Evolutionary conservation across 2,113 vertebrate genomes (phyloP), one percentile per base, ranked within the genome.

Genomic region (Rutilus rutilus): DNA sequence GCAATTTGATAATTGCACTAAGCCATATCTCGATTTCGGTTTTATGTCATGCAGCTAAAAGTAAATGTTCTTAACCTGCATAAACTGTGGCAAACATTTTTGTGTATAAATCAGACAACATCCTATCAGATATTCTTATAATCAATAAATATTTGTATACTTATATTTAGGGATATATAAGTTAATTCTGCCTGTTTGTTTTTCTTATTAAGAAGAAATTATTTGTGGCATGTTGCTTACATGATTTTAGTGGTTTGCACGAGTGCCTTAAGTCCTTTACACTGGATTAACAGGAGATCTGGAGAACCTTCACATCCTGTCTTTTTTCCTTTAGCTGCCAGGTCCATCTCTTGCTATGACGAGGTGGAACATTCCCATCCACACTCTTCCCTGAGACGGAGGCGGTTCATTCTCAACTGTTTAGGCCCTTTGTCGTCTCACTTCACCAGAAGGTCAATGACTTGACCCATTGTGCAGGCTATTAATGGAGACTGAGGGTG

Each of bases 361-460:
- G 64, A 42, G 42, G 2, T 42, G 42, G 9, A 42, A 42, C 65
- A 83, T 73, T 57, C 27, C 4, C 2, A 10, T 42, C 9, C 42
- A 8, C 39, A 83, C 67, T 57, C 23, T 83, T 57, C 9, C 7
- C 23, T 83, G 81, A 83, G 81, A 82, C 27, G 9, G 9, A 67
- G 17, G 12, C 0, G 21, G 6, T 25, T 83, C 50, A 83, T 73
- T 83, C 33, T 83, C 81, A 83, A 67, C 81, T 83, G 65, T 83
- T 57, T 39, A 52, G 19, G 60, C 42, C 54, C 74, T 19, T 77
- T 54, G 74, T 52, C 17, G 17, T 77, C 74, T 42, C 67, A 25
- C 14, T 14, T 67, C 62, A 73, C 21, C 67, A 39, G 12, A 83
- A 42, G 64, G 81, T 83, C 81, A 83, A 27, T 83, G 50, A 83